A percentile compares a stretch with the other conserved stretches of the same genome.
These are phyloP conservation scores for Euura lappo DNA, from an alignment of 1,140 invertebrate genomes.

Conservation along the genomic window DNA sequence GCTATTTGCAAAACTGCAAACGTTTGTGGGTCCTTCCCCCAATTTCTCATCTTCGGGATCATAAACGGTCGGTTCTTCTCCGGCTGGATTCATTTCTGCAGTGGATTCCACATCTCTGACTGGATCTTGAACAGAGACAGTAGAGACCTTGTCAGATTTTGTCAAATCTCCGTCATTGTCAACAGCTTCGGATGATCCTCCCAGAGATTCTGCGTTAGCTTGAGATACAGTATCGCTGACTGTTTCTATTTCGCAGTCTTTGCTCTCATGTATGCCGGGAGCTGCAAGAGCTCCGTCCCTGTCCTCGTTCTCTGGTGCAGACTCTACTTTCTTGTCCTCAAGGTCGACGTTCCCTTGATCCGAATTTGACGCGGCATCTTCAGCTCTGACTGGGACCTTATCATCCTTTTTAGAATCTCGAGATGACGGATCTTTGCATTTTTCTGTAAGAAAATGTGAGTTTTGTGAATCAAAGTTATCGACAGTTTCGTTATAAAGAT, in stretches of 20 bases:
- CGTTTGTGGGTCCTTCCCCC: constrained; percentile 9
- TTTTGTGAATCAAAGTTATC: background rate
- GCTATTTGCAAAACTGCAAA: constrained; percentile 38
- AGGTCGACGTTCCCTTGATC: background rate
- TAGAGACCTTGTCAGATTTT: too few relatives aligned
- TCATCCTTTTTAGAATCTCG: background rate
- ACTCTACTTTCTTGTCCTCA: background rate
- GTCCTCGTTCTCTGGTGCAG: background rate
- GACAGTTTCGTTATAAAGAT: background rate
- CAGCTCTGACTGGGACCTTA: background rate
- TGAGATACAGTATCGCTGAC: background rate
- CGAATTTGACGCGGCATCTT: background rate
- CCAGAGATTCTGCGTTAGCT: background rate
- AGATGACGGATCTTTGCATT: background rate
- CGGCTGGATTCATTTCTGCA: background rate
- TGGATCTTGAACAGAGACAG: background rate
- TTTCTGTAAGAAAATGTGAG: background rate
- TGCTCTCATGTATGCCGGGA: too few relatives aligned
- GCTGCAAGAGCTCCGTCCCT: background rate
- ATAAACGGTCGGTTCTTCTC: background rate
- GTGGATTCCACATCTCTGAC: background rate
- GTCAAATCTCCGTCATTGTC: background rate
- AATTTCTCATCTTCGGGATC: background rate
- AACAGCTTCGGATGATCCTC: background rate
- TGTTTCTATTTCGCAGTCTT: background rate